A percentile compares a stretch with the other conserved stretches of the same genome.
These are phyloP conservation scores for Leuctra nigra DNA, from an alignment of 2,888 invertebrate species.

Conservation along the genomic window DNA sequence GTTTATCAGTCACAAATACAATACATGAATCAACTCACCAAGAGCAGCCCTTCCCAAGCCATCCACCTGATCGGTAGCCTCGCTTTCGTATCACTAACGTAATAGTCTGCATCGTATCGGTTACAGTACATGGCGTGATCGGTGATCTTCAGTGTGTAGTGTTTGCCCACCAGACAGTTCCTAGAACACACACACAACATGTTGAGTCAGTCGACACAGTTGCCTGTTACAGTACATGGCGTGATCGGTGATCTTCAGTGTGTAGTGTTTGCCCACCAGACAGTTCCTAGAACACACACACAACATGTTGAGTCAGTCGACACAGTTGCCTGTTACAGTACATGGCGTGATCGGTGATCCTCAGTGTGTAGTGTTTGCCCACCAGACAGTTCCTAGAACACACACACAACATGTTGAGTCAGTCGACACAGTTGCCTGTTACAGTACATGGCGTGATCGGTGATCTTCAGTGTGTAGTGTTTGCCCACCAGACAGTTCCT, in stretches of 20 bases:
- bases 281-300: too few relatives aligned
- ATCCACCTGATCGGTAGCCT: slow-evolving; percentile 87
- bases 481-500: slow-evolving; percentile 67
- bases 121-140: slow-evolving; percentile 83
- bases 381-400: slow-evolving; percentile 89
- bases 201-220: too few relatives aligned
- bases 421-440: too few relatives aligned
- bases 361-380: slow-evolving; percentile 68
- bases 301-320: too few relatives aligned
- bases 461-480: neutral
- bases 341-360: slow-evolving; percentile 81
- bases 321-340: too few relatives aligned
- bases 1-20: too few relatives aligned
- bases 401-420: too few relatives aligned
- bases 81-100: slow-evolving; percentile 72
- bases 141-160: slow-evolving; percentile 70
- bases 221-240: slow-evolving; percentile 33
- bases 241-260: neutral
- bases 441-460: slow-evolving; percentile 32
- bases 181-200: too few relatives aligned
- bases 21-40: slow-evolving; percentile 54
- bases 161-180: slow-evolving; percentile 79
- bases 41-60: slow-evolving; percentile 82
- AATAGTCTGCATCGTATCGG: slow-evolving; percentile 74
- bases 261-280: too few relatives aligned